Conservation (phyloP, 2,113 vertebrate species). For the Podarcis muralis region DNA sequence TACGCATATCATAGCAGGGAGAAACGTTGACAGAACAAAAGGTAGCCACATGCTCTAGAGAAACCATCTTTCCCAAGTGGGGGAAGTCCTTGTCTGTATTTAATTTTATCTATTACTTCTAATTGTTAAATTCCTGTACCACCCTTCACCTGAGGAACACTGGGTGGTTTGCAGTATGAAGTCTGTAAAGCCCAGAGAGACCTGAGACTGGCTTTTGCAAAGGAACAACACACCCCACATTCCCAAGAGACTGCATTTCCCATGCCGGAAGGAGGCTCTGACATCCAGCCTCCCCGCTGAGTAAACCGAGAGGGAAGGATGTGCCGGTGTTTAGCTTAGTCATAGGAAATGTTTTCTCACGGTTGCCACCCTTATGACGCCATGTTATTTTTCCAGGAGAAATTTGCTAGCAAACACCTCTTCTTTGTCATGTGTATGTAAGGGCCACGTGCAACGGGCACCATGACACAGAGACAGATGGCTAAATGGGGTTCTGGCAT, state of each 20-base stretch:
- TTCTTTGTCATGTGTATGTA: background rate
- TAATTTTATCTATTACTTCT: no score
- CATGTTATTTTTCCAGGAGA: background rate
- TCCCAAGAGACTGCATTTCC: background rate
- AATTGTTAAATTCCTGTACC: no score
- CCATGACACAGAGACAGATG: no score
- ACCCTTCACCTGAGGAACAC: no score
- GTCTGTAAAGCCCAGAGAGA: no score
- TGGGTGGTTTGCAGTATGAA: no score
- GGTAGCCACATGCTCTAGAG: background rate
- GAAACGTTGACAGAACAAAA: conserved; percentile 48
- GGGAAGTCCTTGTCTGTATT: background rate
- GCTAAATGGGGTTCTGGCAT: background rate
- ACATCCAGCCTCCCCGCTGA: background rate
- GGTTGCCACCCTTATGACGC: background rate
- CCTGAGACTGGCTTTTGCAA: background rate
- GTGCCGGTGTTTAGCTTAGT: background rate
- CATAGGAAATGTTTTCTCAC: background rate
- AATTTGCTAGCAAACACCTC: background rate
- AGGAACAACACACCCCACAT: background rate
- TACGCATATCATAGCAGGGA: background rate
- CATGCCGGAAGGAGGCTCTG: background rate
- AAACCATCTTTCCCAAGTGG: background rate
- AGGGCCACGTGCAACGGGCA: background rate
- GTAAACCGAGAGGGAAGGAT: background rate